These are phyloP conservation scores for Chionomys nivalis DNA, from an alignment of 2,113 vertebrate species.

Conservation along the genomic window DNA sequence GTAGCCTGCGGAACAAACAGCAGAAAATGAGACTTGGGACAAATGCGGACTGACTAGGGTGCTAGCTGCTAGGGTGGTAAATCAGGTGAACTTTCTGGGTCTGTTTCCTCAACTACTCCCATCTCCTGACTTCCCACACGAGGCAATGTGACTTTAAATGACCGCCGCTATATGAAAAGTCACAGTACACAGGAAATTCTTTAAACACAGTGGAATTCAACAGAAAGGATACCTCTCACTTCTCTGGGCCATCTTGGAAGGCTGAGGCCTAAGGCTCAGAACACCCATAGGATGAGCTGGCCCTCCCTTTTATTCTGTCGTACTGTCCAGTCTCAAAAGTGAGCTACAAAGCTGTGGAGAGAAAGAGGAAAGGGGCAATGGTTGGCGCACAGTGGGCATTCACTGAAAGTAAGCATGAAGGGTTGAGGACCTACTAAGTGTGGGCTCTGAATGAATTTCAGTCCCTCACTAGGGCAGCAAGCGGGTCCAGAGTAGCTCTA, in stretches of 20 bases:
- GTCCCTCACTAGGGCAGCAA: neutral
- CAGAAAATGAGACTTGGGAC: neutral
- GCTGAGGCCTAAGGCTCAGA: neutral
- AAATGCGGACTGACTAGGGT: neutral
- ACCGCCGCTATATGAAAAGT: neutral
- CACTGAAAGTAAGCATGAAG: neutral
- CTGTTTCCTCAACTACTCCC: neutral
- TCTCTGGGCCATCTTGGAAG: neutral
- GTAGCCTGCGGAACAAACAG: neutral
- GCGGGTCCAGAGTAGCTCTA: neutral
- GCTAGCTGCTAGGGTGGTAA: neutral
- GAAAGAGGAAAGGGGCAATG: neutral
- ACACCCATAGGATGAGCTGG: too few species aligned
- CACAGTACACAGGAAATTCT: neutral
- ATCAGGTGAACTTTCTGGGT: neutral
- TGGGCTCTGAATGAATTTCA: neutral
- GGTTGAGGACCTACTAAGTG: neutral
- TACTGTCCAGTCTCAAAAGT: neutral
- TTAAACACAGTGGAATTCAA: neutral
- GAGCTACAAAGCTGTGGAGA: too few species aligned
- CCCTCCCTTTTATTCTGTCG: neutral
- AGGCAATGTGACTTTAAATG: neutral
- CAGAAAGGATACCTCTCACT: rapidly evolving
- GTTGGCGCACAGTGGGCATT: rapidly evolving
- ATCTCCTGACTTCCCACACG: neutral